A percentile compares a stretch with the other conserved stretches of the same genome.
Evolutionary conservation across 2,888 invertebrate genomes (phyloP).

Genomic region (Thecocarcelia acutangulata): DNA sequence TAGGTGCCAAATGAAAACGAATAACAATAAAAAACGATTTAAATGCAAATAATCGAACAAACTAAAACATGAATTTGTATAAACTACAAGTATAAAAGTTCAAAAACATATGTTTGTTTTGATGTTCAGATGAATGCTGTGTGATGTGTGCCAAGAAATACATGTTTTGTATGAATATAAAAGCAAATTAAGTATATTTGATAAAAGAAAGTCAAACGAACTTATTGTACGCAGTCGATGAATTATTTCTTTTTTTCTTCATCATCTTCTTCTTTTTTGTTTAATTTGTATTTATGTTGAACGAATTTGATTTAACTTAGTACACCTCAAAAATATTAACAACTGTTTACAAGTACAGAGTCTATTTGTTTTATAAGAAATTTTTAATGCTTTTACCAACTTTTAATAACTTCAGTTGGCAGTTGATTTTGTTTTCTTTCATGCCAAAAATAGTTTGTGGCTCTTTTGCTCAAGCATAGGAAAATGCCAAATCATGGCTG

Average conservation of each 20-base stretch:
- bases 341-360: too few relatives aligned
- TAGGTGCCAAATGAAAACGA: background rate
- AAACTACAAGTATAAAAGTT: conserved; percentile 1
- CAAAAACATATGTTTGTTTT: background rate
- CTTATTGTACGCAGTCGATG: conserved; percentile 17
- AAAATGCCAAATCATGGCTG: conserved; percentile 56
- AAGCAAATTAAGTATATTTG: conserved; percentile 10
- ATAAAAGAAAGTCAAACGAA: conserved; percentile 37
- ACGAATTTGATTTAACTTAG: conserved; percentile 5
- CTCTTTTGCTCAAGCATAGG: conserved; percentile 45
- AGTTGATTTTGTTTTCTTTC: background rate
- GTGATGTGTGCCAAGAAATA: conserved; percentile 34
- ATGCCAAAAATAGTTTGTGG: background rate
- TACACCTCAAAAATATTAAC: conserved; percentile 35
- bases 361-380: conserved; percentile 13
- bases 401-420: conserved; percentile 36
- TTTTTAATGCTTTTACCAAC: background rate
- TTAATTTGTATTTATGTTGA: background rate
- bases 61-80: conserved; percentile 19
- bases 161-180: background rate
- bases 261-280: too few relatives aligned
- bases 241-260: background rate
- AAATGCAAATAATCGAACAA: conserved; percentile 27
- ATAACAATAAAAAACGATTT: conserved; percentile 9
- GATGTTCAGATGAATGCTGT: background rate